phyloP scores from a whole-genome alignment of 2,888 invertebrate genomes.

The Gastrophysa polygoni region DNA sequence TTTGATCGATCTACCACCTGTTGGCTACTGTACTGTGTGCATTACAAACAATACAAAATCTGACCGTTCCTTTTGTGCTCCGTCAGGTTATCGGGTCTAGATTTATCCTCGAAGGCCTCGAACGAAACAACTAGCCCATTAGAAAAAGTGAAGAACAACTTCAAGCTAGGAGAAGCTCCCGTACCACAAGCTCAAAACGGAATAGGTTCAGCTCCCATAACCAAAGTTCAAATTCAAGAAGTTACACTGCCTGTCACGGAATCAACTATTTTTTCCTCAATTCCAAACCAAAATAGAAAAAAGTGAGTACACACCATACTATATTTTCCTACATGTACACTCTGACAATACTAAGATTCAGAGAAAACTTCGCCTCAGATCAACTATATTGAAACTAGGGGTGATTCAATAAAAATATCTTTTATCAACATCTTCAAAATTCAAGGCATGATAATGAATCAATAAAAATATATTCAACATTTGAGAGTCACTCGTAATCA shows the following conservation, averaged over 20 bases:
- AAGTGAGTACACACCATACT: too few species aligned
- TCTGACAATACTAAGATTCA: too few species aligned
- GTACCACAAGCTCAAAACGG: constrained; percentile 46
- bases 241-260: constrained; percentile 48
- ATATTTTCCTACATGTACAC: too few species aligned
- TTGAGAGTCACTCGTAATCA: too few species aligned
- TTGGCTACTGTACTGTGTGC: constrained; percentile 2
- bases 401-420: too few species aligned
- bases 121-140: constrained; percentile 45
- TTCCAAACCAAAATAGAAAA: constrained; percentile 46
- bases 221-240: constrained; percentile 47
- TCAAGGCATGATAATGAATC: too few species aligned
- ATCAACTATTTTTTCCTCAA: constrained; percentile 47
- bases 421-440: too few species aligned
- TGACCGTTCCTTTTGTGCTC: constrained; percentile 7
- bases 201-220: constrained; percentile 38
- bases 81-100: constrained; percentile 52
- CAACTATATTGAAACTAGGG: too few species aligned
- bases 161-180: constrained; percentile 45
- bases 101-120: constrained; percentile 49
- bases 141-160: constrained; percentile 53
- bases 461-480: too few species aligned
- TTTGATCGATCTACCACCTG: not conserved
- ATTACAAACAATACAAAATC: not conserved
- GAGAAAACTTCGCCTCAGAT: too few species aligned